Conservation (phyloP, 2,888 invertebrate genomes). For the Brachypterus glaber region DNA sequence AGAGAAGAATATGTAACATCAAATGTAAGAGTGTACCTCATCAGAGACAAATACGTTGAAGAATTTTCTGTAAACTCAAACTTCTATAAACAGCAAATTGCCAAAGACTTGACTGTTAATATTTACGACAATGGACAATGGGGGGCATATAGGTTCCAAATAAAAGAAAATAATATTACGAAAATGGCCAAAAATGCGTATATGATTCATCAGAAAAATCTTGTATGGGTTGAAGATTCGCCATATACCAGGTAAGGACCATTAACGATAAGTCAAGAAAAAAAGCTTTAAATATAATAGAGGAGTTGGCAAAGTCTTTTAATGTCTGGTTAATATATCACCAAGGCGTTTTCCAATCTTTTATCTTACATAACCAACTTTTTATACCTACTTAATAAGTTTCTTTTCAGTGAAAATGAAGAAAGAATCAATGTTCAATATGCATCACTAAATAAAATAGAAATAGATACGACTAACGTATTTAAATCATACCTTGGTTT, state of each 20-base stretch:
- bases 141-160: background rate
- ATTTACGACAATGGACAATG: background rate
- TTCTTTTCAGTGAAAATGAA: too few species aligned
- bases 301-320: too few species aligned
- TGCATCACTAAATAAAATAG: too few species aligned
- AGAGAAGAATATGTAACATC: constrained; percentile 13
- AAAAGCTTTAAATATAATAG: too few species aligned
- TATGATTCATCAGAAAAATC: background rate
- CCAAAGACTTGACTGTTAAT: constrained; percentile 20
- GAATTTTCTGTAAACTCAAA: constrained; percentile 20
- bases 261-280: too few species aligned
- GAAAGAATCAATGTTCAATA: too few species aligned
- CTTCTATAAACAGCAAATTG: constrained; percentile 22
- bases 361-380: too few species aligned
- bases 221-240: background rate
- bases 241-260: background rate
- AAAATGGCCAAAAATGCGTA: background rate
- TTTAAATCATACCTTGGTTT: background rate
- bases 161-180: background rate
- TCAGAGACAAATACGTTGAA: constrained; percentile 18
- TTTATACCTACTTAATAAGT: too few species aligned
- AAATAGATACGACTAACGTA: too few species aligned
- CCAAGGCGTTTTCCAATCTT: too few species aligned
- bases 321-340: too few species aligned
- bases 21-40: constrained; percentile 19